Conservation (phyloP, 2,888 invertebrate genomes). For the Tuberolachnus salignus region DNA sequence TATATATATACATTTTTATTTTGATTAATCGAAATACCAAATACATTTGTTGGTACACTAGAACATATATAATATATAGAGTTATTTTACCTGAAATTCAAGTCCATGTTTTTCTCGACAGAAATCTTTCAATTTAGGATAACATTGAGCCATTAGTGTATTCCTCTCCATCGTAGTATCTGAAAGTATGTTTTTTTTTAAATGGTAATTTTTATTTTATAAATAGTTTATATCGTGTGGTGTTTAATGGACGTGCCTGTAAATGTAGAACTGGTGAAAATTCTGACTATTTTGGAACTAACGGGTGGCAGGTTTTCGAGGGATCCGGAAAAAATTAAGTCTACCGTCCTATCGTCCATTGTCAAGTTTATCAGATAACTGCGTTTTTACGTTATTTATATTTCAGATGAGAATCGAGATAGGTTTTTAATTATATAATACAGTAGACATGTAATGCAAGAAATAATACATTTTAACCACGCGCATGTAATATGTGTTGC, state of each 20-base stretch:
- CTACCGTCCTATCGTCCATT: slow-evolving; percentile 91
- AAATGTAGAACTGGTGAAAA: slow-evolving; percentile 97
- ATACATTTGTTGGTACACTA: too few relatives aligned
- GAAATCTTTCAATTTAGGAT: slow-evolving; percentile 94
- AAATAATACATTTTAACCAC: too few relatives aligned
- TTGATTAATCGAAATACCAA: too few relatives aligned
- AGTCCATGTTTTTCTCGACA: slow-evolving; percentile 96
- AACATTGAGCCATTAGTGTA: slow-evolving; percentile 96
- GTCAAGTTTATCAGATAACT: background rate
- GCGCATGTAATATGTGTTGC: background rate
- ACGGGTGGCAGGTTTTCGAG: slow-evolving; percentile 89
- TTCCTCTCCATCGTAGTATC: slow-evolving; percentile 98
- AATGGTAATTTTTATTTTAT: background rate
- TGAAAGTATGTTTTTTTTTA: slow-evolving; percentile 62
- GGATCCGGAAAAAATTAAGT: slow-evolving; percentile 87
- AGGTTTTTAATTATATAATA: background rate
- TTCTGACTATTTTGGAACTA: slow-evolving; percentile 96
- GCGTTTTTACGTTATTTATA: background rate
- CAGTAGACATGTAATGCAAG: too few relatives aligned
- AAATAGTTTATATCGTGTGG: background rate
- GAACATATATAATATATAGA: too few relatives aligned
- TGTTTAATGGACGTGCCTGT: slow-evolving; percentile 73
- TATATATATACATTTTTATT: too few relatives aligned
- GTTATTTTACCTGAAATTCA: slow-evolving; percentile 84
- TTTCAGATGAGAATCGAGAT: background rate